A percentile compares a stretch with the other conserved stretches of the same genome.
Evolutionary conservation across 2,888 invertebrate genomes (phyloP).

Genomic region (Epinotia ramella): DNA sequence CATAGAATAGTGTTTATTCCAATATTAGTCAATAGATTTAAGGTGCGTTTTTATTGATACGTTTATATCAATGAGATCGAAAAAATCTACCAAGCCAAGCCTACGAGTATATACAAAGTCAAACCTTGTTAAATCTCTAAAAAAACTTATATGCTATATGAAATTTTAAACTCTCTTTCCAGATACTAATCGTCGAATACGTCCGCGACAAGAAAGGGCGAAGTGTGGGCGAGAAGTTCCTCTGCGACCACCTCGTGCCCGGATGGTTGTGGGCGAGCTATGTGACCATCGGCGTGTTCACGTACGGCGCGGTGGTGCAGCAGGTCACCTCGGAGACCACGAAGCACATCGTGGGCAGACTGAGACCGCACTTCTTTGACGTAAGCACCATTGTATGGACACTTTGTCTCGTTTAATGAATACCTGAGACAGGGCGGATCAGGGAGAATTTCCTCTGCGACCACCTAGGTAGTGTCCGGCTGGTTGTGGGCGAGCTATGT

Average conservation of each 20-base stretch:
- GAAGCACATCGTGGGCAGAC: constrained; percentile 92
- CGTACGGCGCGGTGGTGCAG: constrained; percentile 90
- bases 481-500: constrained; percentile 88
- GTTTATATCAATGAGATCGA: too few species aligned
- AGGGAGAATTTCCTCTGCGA: constrained; percentile 72
- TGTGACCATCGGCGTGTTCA: constrained; percentile 87
- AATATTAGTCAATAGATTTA: too few species aligned
- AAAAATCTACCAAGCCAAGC: too few species aligned
- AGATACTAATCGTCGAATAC: constrained; percentile 69
- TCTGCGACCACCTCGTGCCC: constrained; percentile 81
- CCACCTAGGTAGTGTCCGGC: constrained; percentile 81
- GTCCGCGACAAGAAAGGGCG: constrained; percentile 65
- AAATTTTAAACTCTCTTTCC: constrained; percentile 45
- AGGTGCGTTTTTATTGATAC: too few species aligned
- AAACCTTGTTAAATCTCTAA: too few species aligned
- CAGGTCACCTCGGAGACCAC: constrained; percentile 91
- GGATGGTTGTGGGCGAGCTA: constrained; percentile 88
- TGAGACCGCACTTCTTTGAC: constrained; percentile 93
- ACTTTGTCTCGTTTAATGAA: too few species aligned
- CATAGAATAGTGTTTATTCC: too few species aligned
- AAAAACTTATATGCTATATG: not conserved
- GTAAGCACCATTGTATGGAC: constrained; percentile 58
- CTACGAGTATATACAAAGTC: too few species aligned
- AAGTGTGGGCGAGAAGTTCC: constrained; percentile 71
- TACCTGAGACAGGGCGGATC: too few species aligned